Evolutionary conservation across 2,797 vertebrate genomes (phyloP), one percentile per base, ranked within the genome.

Genomic region (Alcedo quadribrachys): DNA sequence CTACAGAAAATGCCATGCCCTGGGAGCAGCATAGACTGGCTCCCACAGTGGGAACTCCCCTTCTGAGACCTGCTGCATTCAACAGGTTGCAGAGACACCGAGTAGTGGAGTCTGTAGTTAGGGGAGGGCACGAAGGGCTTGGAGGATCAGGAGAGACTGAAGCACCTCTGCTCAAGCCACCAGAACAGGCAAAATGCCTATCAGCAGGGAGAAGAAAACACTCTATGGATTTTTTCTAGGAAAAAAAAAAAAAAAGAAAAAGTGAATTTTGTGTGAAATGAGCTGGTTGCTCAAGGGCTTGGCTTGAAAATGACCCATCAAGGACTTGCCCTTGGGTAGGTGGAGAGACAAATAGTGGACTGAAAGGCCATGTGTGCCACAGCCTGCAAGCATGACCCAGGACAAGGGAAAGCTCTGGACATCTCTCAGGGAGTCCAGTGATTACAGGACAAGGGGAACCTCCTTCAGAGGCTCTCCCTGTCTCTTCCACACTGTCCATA

Each of bases 1-100:
- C 63, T 76, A 11, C 58, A 40, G 53, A 66, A 88, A 85, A 82
- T 58, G 92, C 85, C 89, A 85, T 3, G 15, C 42, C 30, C 63
- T 57, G 84, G 43, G 68, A 76, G 62, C 58, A 48, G 27, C 2
- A 30, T 8, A 50, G 50, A n/a, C 32, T 9, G 30, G 42, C 30
- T 46, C 61, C 37, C 13, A 0, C 70, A 37, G 60, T 21, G 32
- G 68, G 71, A 71, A 51, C 78, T n/a, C 30, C 15, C 14, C 40
- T 53, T 43, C 78, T 18, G 58, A 77, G 70, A 70, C 33, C 83
- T 51, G 35, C 60, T 43, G 21, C 42, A 3, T 32, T 63, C 78
- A 46, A 37, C 42, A 75, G 84, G 81, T 17, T 50, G 61, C 68
- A 48, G 62, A 74, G 79, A 66, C 21, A 43, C 65, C 51, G 45